A percentile compares a stretch with the other conserved stretches of the same genome.
Evolutionary conservation across 2,888 invertebrate species (phyloP).

Genomic region (Trachelus troglodyta): DNA sequence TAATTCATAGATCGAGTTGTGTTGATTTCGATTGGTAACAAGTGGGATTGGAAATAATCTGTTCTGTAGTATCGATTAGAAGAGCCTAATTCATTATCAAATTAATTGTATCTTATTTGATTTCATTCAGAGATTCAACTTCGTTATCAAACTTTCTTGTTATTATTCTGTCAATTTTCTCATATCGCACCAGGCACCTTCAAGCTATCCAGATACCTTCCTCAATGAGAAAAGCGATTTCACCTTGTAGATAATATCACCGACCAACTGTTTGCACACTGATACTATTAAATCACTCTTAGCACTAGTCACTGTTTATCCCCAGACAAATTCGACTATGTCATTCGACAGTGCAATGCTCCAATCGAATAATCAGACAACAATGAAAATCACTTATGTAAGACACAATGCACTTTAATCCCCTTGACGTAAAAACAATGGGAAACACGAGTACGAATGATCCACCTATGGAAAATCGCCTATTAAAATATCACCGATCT

Average conservation of each 20-base stretch:
- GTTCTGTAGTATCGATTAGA: background rate
- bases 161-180: background rate
- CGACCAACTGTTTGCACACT: background rate
- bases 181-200: background rate
- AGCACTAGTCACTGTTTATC: background rate
- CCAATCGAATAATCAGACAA: background rate
- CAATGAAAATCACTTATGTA: background rate
- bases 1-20: background rate
- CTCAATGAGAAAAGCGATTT: background rate
- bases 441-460: background rate
- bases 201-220: background rate
- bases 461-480: background rate
- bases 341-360: background rate
- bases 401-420: background rate
- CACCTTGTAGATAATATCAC: too few relatives aligned
- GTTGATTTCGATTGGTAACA: too few relatives aligned
- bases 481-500: background rate
- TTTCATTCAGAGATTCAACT: background rate
- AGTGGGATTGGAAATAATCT: background rate
- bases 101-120: background rate
- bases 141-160: background rate
- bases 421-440: background rate
- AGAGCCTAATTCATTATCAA: background rate
- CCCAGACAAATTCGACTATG: background rate
- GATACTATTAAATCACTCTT: background rate